phyloP scores from a whole-genome alignment of 2,113 vertebrate genomes.

The Triplophysa dalaica region DNA sequence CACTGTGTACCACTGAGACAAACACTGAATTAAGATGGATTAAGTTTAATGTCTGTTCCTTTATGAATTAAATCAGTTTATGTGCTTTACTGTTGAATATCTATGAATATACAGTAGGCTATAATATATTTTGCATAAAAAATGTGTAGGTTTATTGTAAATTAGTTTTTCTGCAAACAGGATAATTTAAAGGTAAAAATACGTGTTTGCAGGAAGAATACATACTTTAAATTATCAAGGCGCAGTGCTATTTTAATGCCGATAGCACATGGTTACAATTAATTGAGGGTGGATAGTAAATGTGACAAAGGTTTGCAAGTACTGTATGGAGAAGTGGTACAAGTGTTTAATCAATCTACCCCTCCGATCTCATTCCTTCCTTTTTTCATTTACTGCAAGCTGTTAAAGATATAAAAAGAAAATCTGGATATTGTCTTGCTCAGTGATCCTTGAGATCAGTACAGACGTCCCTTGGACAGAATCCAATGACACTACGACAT shows the following conservation, averaged over 20 bases:
- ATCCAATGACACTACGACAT: background rate
- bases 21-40: slow-evolving; percentile 48
- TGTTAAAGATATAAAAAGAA: background rate
- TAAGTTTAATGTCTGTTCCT: slow-evolving; percentile 43
- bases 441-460: background rate
- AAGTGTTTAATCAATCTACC: too few species aligned
- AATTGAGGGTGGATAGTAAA: too few species aligned
- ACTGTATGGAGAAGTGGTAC: too few species aligned
- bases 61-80: slow-evolving; percentile 24
- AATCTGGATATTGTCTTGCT: slow-evolving; percentile 7
- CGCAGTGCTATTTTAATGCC: too few species aligned
- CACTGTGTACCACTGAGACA: slow-evolving; percentile 45
- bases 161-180: too few species aligned
- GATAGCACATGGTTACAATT: too few species aligned
- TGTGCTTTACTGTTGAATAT: slow-evolving; percentile 33
- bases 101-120: slow-evolving; percentile 13
- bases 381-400: slow-evolving; percentile 1
- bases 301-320: too few species aligned
- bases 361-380: too few species aligned
- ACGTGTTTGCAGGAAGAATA: too few species aligned
- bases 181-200: too few species aligned
- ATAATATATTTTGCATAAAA: background rate
- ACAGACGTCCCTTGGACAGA: background rate
- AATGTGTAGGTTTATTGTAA: too few species aligned
- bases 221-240: too few species aligned